phyloP scores from a whole-genome alignment of 92 coral and sea anemone genomes.

The Virgularia gustaviana region DNA sequence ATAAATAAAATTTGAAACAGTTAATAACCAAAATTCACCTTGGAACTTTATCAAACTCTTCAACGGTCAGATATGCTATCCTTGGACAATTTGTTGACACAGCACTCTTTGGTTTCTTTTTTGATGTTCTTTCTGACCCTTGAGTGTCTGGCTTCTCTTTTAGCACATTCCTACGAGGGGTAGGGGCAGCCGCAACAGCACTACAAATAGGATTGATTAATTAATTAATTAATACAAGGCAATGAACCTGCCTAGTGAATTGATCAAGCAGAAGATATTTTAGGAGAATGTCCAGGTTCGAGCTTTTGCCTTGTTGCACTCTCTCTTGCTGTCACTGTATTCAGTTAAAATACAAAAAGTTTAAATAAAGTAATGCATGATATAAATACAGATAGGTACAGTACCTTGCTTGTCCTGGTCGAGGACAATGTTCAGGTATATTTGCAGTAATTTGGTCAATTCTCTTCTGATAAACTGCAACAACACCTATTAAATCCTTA shows the following conservation, averaged over 20 bases:
- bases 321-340: too few relatives aligned
- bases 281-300: too few relatives aligned
- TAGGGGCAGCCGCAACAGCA: too few relatives aligned
- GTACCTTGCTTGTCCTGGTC: conserved; percentile 9
- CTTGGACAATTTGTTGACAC: conserved; percentile 37
- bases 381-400: background rate
- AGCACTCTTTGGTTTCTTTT: conserved; percentile 22
- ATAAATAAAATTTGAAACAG: background rate
- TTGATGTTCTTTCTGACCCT: conserved; percentile 24
- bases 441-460: conserved; percentile 60
- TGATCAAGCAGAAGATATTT: too few relatives aligned
- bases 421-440: conserved; percentile 65
- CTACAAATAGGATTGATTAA: too few relatives aligned
- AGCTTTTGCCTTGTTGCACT: too few relatives aligned
- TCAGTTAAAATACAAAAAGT: background rate
- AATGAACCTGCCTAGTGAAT: too few relatives aligned
- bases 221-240: too few relatives aligned
- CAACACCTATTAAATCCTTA: conserved; percentile 58
- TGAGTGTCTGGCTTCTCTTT: conserved; percentile 23
- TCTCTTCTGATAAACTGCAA: conserved; percentile 56
- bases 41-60: conserved; percentile 82
- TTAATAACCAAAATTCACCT: conserved; percentile 56
- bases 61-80: conserved; percentile 73
- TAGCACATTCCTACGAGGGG: conserved; percentile 24
- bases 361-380: too few relatives aligned